phyloP scores from a whole-genome alignment of 2,797 vertebrate genomes.

The Anableps anableps region DNA sequence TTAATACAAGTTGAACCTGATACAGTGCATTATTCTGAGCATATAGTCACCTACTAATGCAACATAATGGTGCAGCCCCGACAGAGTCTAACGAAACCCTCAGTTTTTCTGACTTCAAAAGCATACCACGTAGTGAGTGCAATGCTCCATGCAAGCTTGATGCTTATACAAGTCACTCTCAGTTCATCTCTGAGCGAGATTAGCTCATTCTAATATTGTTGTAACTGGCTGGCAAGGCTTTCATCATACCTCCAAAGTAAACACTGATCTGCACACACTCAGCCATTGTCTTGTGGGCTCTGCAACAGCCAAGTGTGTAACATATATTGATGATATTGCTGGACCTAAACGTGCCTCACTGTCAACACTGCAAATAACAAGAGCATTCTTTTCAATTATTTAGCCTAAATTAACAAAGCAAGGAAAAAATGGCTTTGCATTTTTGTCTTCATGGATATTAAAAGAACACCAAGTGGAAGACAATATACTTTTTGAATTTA shows the following conservation, averaged over 20 bases:
- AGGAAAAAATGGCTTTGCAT: not conserved
- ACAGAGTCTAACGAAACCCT: slow-evolving; percentile 42
- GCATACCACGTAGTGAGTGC: slow-evolving; percentile 60
- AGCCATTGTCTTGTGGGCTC: slow-evolving; percentile 47
- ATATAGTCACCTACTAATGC: slow-evolving; percentile 6
- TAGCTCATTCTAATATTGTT: slow-evolving; percentile 65
- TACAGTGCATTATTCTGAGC: slow-evolving; percentile 2
- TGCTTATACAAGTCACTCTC: slow-evolving; percentile 45
- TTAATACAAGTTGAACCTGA: not conserved
- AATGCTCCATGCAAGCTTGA: slow-evolving; percentile 36
- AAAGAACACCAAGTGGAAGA: not conserved
- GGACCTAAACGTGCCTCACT: slow-evolving; percentile 13
- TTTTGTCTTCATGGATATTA: not conserved
- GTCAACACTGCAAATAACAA: not conserved
- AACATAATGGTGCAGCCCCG: slow-evolving; percentile 35
- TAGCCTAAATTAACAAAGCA: not conserved
- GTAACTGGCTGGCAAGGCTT: slow-evolving; percentile 54
- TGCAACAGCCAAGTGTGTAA: slow-evolving; percentile 24
- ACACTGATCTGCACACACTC: slow-evolving; percentile 65
- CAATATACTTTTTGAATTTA: not conserved
- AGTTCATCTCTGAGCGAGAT: slow-evolving; percentile 48
- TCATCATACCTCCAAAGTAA: slow-evolving; percentile 51
- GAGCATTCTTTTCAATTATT: not conserved
- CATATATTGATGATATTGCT: slow-evolving; percentile 13
- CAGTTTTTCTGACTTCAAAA: slow-evolving; percentile 58